Base-by-base conservation (phyloP, 1,140 invertebrate species). In the Drosophila hydei region DNA sequence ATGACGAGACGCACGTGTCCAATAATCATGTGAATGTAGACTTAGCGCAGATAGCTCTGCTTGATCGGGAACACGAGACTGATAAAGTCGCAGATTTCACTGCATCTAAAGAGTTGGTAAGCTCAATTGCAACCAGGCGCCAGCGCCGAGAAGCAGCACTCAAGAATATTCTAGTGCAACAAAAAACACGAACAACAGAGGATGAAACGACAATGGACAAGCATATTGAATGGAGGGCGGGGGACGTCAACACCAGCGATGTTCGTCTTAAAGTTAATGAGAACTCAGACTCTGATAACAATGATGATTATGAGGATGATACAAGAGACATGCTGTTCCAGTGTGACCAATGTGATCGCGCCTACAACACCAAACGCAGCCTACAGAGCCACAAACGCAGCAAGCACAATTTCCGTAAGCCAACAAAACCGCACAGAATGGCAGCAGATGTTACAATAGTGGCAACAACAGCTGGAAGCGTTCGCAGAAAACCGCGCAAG, bases 291-390 rank as follows among this genome's bases (percentile, higher is more conserved):
- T 27, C 56, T 3, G 38, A 75, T 4, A 30, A 63, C 0, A 50
- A 54, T 1, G 63, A 68, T 4, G 62, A 70, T 2, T 19, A 48
- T 8, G 38, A 70, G 11, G 72, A 60, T 9, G 62, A 78, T 6
- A 42, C 81, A 0, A 75, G 69, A 40, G 84, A 90, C 14, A 81
- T 90, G 75, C 79, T 84, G 1, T 90, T 89, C 38, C 76, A 72
- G 36, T 91, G 89, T 45, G 78, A 75, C 33, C 62, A 73, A 23
- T 91, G 89, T 45, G 77, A 84, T 8, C 71, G 89, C 8, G 77
- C 77, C 6, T 91, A 91, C 62, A 75, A 60, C 19, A 77, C 62
- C 11, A 90, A 89, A 47, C 89, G 79, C 5, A 88, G 89, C 12
- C 72, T 91, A 12, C 70, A 88, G 38, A 77, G 73, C 4, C 89